Conservation (phyloP, 2,797 vertebrate species). For the Babyrousa celebensis region DNA sequence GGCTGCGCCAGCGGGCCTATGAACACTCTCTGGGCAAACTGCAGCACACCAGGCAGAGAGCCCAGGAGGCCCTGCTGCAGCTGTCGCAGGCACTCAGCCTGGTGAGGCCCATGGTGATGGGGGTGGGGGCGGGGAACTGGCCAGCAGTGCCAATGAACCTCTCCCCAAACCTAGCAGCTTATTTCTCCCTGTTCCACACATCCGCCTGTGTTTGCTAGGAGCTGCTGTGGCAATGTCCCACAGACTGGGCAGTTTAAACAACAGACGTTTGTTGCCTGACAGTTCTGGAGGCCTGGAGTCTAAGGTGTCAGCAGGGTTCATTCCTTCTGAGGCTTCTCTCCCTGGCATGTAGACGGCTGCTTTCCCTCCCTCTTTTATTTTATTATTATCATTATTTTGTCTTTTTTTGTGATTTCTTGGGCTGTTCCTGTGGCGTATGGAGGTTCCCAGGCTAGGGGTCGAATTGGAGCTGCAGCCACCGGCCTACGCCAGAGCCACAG, state of each 20-base stretch:
- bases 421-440: too few relatives aligned
- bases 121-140: accelerated
- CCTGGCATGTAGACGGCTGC: accelerated
- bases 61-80: conserved; percentile 91
- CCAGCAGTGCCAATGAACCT: not conserved
- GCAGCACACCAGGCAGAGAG: conserved; percentile 89
- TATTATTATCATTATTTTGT: too few relatives aligned
- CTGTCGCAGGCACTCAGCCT: conserved; percentile 95
- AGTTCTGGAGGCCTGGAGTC: not conserved
- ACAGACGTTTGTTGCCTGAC: too few relatives aligned
- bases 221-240: accelerated
- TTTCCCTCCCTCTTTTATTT: not conserved
- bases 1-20: conserved; percentile 93
- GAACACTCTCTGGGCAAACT: conserved; percentile 94
- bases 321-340: not conserved
- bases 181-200: not conserved
- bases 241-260: not conserved
- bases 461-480: too few relatives aligned
- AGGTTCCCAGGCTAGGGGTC: too few relatives aligned
- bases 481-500: too few relatives aligned
- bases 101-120: conserved; percentile 83
- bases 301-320: not conserved
- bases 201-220: not conserved
- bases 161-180: not conserved
- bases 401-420: too few relatives aligned